Percentiles rank a stretch among this genome's conserved stretches.
These are phyloP conservation scores for Erythrocercus mccallii DNA, from an alignment of 2,113 vertebrate genomes.

Conservation along the genomic window DNA sequence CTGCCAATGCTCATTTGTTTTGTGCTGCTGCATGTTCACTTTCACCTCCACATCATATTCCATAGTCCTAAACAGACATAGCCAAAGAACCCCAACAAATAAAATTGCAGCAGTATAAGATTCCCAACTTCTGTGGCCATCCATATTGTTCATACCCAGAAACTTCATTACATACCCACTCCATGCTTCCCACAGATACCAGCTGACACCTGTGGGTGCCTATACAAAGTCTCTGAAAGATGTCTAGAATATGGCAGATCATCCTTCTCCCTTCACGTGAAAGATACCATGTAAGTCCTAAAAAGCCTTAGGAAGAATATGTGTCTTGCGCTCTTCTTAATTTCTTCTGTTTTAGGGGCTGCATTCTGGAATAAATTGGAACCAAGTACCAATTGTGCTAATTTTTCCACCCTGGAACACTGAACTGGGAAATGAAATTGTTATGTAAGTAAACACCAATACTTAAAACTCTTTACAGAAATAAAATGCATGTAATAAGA, in stretches of 20 bases:
- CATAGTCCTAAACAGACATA: not conserved
- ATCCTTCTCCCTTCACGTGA: not conserved
- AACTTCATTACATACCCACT: not conserved
- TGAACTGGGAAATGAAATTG: not conserved
- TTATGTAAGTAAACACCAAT: not conserved
- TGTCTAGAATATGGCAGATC: not conserved
- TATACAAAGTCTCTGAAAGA: not conserved
- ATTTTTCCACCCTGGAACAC: not conserved
- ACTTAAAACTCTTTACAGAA: not conserved
- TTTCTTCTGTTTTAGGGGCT: not conserved
- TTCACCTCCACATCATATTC: not conserved
- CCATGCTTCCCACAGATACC: not conserved
- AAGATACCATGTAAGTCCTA: not conserved
- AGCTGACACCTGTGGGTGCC: not conserved
- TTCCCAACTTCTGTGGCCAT: not conserved
- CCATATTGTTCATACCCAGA: not conserved
- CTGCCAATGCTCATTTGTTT: rapidly evolving
- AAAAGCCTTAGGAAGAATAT: not conserved
- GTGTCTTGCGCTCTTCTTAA: not conserved
- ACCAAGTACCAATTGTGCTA: not conserved
- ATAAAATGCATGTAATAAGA: not conserved
- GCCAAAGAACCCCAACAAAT: not conserved
- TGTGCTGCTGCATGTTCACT: not conserved
- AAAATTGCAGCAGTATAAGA: not conserved
- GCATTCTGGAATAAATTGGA: not conserved